Conservation (phyloP, 2,888 invertebrate genomes). For the Malachius bipustulatus region DNA sequence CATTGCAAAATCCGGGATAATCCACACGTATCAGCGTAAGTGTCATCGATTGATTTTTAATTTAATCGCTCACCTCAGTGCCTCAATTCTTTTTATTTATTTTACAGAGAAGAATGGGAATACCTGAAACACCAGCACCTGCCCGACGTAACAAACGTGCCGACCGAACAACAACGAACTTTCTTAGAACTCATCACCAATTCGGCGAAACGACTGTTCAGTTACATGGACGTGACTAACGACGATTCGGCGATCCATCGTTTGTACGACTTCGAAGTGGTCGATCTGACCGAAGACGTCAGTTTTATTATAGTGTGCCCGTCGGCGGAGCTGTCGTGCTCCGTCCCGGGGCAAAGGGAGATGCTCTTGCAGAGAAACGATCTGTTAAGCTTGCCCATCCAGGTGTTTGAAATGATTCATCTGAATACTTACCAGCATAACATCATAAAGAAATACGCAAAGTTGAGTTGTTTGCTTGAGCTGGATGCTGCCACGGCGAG, state of each 20-base stretch:
- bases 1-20: constrained; percentile 88
- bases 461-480: constrained; percentile 87
- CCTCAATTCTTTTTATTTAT: constrained; percentile 8
- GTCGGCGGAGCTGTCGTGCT: constrained; percentile 84
- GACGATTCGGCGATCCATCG: constrained; percentile 64
- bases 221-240: constrained; percentile 64
- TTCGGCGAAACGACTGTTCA: constrained; percentile 62
- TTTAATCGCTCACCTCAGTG: background rate
- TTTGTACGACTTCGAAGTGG: constrained; percentile 85
- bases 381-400: constrained; percentile 79
- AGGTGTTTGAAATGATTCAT: constrained; percentile 91
- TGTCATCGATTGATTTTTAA: constrained; percentile 21
- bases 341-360: constrained; percentile 77
- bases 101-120: constrained; percentile 87
- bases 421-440: constrained; percentile 86
- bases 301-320: constrained; percentile 88
- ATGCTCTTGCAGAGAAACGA: constrained; percentile 75
- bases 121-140: constrained; percentile 58
- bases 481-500: constrained; percentile 84
- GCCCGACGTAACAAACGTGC: constrained; percentile 39
- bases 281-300: constrained; percentile 83
- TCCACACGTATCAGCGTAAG: constrained; percentile 89
- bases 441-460: constrained; percentile 82
- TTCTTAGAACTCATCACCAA: constrained; percentile 68
- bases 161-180: constrained; percentile 67